phyloP scores from a whole-genome alignment of 2,113 vertebrate genomes.

The Neofelis nebulosa region DNA sequence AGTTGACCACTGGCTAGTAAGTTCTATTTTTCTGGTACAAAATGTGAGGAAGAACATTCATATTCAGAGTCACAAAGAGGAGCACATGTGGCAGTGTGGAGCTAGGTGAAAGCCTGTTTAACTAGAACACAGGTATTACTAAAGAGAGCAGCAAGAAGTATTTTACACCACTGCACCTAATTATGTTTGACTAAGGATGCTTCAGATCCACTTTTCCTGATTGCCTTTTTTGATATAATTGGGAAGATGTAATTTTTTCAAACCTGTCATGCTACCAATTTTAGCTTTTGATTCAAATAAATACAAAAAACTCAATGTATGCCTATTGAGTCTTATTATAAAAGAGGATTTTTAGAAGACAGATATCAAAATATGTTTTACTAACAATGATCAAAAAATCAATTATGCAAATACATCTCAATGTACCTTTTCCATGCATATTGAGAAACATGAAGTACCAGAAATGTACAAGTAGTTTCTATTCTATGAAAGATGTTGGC shows the following conservation, averaged over 20 bases:
- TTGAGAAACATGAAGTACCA: conserved; percentile 23
- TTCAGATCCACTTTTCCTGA: conserved; percentile 17
- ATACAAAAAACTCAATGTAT: conserved; percentile 24
- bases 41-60: not conserved
- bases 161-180: not conserved
- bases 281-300: conserved; percentile 55
- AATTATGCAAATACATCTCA: conserved; percentile 59
- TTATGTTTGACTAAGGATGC: not conserved
- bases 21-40: not conserved
- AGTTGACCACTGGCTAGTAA: not conserved
- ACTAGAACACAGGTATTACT: not conserved
- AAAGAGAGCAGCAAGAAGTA: not conserved
- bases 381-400: conserved; percentile 41
- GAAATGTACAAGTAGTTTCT: not conserved
- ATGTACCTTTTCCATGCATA: not conserved
- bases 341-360: conserved; percentile 4
- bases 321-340: conserved; percentile 4
- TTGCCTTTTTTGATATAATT: conserved; percentile 39
- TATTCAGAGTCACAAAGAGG: not conserved
- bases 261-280: conserved; percentile 32
- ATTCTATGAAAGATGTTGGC: not conserved
- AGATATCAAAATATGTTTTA: conserved; percentile 50
- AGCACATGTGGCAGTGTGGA: not conserved
- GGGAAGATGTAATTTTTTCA: conserved; percentile 43
- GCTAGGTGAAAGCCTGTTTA: not conserved